Evolutionary conservation across 1,140 invertebrate genomes (phyloP), one percentile per base, ranked within the genome.

Genomic region (Vollenhovia emeryi): DNA sequence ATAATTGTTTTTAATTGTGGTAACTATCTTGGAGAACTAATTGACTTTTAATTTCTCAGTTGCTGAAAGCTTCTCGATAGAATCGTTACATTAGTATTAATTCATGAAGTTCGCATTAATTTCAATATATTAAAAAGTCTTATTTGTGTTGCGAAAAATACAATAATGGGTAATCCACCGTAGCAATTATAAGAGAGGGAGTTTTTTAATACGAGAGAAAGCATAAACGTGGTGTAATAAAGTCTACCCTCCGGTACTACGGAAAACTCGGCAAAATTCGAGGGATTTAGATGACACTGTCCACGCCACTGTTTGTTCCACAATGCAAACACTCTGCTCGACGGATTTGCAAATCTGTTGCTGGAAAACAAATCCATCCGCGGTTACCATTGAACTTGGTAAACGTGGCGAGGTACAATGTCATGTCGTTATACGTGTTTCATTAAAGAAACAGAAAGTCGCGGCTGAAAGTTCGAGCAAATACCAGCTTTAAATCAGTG

Each of bases 331-430:
- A 66, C 79, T 59, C n/a, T 40, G 27, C 36, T 74, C n/a, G n/a
- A n/a, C n/a, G n/a, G n/a, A n/a, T n/a, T n/a, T n/a, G n/a, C n/a
- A 88, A 86, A 89, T 88, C 84, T 78, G 43, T 79, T 80, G 50
- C 73, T 78, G 60, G 78, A 78, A 88, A 86, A 88, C 88, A 88
- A 88, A 88, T 88, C 84, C 88, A 48, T 30, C 66, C 52, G 40
- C 66, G 52, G 52, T 59, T 55, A 88, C 86, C 86, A 86, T 36
- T n/a, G 15, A 45, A 40, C 48, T 89, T 86, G 80, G 88, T 86
- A 84, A 21, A 55, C 27, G n/a, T 64, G 66, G 64, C 76, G 33
- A 55, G 33, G 15, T 64, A 62, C 40, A 64, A 52, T 15, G 40
- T 62, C 59, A 5, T 75, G 50, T 24, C 59, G 48, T 33, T 33